Evolutionary conservation across 2,888 invertebrate genomes (phyloP).

Genomic region (Xanthia togata): DNA sequence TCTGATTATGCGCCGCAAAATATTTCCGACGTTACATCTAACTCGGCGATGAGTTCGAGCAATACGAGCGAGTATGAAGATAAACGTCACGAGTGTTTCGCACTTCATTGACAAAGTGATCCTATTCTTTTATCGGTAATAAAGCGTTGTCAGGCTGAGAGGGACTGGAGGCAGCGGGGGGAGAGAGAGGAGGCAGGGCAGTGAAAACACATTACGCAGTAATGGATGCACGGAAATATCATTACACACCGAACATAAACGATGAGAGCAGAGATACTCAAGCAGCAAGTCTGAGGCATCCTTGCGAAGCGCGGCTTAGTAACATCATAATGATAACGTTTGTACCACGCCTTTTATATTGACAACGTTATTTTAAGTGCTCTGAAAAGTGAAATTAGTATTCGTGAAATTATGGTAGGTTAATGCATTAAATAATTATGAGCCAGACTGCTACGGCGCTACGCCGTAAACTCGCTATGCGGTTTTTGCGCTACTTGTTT

Average conservation of each 20-base stretch:
- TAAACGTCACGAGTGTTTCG: slow-evolving; percentile 16
- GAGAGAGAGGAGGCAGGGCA: background rate
- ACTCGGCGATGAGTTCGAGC: background rate
- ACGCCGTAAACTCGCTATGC: background rate
- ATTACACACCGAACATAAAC: slow-evolving; percentile 2
- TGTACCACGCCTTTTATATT: background rate
- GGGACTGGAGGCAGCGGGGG: background rate
- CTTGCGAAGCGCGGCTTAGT: too few relatives aligned
- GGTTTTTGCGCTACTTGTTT: background rate
- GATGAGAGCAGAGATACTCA: background rate
- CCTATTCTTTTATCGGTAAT: slow-evolving; percentile 41
- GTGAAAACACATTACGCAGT: slow-evolving; percentile 38
- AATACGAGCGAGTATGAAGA: background rate
- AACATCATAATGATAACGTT: background rate
- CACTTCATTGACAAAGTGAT: slow-evolving; percentile 51
- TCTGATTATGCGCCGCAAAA: background rate
- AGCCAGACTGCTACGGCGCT: background rate
- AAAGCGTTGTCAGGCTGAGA: slow-evolving; percentile 5
- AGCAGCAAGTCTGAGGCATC: background rate
- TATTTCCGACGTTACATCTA: slow-evolving; percentile 4
- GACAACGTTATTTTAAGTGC: background rate
- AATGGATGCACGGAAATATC: slow-evolving; percentile 42
- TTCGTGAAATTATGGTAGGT: background rate
- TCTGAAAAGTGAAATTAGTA: background rate
- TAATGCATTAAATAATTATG: background rate